Evolutionary conservation across 2,888 invertebrate species (phyloP).

Genomic region (Cactoblastis cactorum): DNA sequence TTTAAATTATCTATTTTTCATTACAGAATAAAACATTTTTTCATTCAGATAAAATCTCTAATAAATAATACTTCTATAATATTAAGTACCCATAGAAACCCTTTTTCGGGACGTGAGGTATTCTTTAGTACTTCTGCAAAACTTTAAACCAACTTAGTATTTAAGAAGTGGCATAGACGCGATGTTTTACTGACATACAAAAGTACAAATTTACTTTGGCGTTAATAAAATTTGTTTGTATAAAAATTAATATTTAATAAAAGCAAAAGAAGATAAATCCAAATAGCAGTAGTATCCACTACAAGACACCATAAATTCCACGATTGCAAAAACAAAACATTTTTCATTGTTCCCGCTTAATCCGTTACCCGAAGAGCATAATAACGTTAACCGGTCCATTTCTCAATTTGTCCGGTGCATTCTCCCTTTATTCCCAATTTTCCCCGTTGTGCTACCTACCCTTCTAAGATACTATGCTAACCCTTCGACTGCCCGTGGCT

Average conservation of each 20-base stretch:
- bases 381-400: conserved; percentile 78
- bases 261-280: neutral
- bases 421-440: conserved; percentile 4
- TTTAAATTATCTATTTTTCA: too few species aligned
- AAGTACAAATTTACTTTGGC: too few species aligned
- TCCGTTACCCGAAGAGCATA: conserved; percentile 64
- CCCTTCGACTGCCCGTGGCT: conserved; percentile 65
- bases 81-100: too few species aligned
- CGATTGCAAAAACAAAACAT: conserved; percentile 58
- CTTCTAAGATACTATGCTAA: conserved; percentile 54
- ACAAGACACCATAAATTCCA: conserved; percentile 29
- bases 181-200: too few species aligned
- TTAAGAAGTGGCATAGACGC: too few species aligned
- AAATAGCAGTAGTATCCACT: neutral
- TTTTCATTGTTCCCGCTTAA: conserved; percentile 63
- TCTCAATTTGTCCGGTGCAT: conserved; percentile 61
- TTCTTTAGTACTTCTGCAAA: too few species aligned
- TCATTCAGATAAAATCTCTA: too few species aligned
- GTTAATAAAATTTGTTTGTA: neutral
- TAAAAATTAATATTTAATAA: neutral
- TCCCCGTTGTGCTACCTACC: conserved; percentile 40
- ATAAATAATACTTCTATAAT: too few species aligned
- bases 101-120: too few species aligned
- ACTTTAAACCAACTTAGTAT: too few species aligned
- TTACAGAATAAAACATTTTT: too few species aligned